Evolutionary conservation across 1,140 invertebrate genomes (phyloP), one percentile per base, ranked within the genome.

Genomic region (Caenorhabditis remanei): DNA sequence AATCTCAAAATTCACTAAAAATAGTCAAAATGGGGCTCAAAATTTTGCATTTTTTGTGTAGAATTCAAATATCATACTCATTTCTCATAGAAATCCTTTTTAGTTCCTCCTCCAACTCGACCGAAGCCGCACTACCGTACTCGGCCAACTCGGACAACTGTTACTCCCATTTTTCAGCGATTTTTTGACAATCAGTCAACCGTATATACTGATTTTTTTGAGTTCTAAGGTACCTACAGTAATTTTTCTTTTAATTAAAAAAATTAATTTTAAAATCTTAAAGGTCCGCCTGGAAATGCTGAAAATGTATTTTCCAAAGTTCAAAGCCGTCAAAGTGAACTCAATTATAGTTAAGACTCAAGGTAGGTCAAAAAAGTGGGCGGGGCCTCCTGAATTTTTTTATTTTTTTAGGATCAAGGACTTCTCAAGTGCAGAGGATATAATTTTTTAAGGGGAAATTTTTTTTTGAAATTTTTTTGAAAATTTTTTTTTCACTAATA

Each of bases 131-230:
- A 43, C 11, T 46, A 46, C 65, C 11, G 19, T 71, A 16, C 9
- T 19, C 13, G 65, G 65, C 2, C 65, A 71, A 46, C 4, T 71
- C 19, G 65, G 40, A 14, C 65, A 71, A 46, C 9, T 46, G 4
- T 43, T 71, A 13, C 41, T 71, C 16, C 65, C 65, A n/a, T 71
- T 71, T 46, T 71, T 71, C 40, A 71, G 65, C 41, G 65, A 71
- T 46, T 71, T 71, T 19, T 8, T 71, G 14, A 71, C 65, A 16
- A 71, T 71, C 14, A 43, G 40, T 46, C 65, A 71, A 46, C 65
- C 65, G 6, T 71, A 71, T 46, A 71, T 71, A 19, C 16, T 71
- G 40, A 71, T 71, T 71, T 71, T 71, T 4, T 7, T 71, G 40
- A 71, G 65, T 16, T 71, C 65, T 0, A 71, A 71, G 65, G 61